Evolutionary conservation across 2,797 vertebrate species (phyloP).

Genomic region (Paramormyrops hopkinsi): DNA sequence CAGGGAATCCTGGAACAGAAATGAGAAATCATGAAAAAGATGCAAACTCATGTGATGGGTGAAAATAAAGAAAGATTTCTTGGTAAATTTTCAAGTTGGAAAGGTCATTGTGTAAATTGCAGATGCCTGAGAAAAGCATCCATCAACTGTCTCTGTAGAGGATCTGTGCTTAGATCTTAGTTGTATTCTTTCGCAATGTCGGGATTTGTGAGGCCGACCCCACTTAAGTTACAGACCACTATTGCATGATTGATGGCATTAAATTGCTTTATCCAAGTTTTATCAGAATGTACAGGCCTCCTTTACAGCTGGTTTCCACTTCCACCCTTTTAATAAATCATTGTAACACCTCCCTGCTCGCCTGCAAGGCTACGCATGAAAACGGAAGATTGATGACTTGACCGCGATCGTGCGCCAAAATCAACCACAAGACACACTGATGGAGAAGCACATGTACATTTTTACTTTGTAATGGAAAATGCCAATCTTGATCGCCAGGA

Average conservation of each 20-base stretch:
- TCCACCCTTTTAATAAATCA: conserved; percentile 69
- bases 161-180: background rate
- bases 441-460: conserved; percentile 64
- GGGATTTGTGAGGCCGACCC: conserved; percentile 18
- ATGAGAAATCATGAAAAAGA: background rate
- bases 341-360: conserved; percentile 40
- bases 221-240: conserved; percentile 55
- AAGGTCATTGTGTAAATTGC: background rate
- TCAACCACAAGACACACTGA: conserved; percentile 39
- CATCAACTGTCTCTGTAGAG: background rate
- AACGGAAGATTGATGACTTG: conserved; percentile 64
- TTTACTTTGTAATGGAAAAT: conserved; percentile 73
- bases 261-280: conserved; percentile 73
- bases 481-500: conserved; percentile 61
- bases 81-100: background rate
- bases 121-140: background rate
- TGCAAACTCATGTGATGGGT: background rate
- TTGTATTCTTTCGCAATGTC: background rate
- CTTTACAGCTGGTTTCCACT: conserved; percentile 55
- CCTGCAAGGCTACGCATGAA: conserved; percentile 20
- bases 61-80: background rate
- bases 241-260: conserved; percentile 70
- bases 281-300: conserved; percentile 70
- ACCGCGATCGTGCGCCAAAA: conserved; percentile 32
- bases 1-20: background rate